A percentile compares a stretch with the other conserved stretches of the same genome.
Conservation (phyloP, 2,888 invertebrate species). For the Euplagia quadripunctaria region DNA sequence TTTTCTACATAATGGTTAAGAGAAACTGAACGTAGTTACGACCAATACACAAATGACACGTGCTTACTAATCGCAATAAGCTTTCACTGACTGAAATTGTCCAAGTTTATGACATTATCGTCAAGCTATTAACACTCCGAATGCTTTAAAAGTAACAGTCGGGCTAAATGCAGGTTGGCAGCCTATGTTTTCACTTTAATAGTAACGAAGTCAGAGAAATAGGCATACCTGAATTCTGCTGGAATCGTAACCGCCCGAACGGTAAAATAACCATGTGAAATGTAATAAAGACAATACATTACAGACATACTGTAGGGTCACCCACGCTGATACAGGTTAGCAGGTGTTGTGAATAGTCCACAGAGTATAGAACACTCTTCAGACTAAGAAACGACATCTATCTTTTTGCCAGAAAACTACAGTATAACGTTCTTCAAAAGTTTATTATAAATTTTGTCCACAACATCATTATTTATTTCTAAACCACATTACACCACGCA, state of each 20-base stretch:
- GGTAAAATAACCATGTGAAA: background rate
- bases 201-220: background rate
- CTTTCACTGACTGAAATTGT: background rate
- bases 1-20: background rate
- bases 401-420: background rate
- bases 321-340: background rate
- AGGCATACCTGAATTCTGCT: background rate
- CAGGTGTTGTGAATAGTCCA: too few relatives aligned
- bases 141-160: constrained; percentile 1
- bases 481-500: too few relatives aligned
- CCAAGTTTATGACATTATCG: constrained; percentile 1
- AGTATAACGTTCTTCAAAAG: background rate
- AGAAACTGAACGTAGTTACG: background rate
- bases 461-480: too few relatives aligned
- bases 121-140: background rate
- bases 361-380: too few relatives aligned
- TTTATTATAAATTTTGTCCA: too few relatives aligned
- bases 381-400: background rate
- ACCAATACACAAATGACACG: constrained; percentile 2
- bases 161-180: background rate
- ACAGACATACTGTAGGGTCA: background rate
- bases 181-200: background rate
- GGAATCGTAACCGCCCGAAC: background rate
- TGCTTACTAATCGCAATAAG: background rate
- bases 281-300: background rate